Evolutionary conservation across 2,797 vertebrate species (phyloP).

Genomic region (Clarias laeviceps): DNA sequence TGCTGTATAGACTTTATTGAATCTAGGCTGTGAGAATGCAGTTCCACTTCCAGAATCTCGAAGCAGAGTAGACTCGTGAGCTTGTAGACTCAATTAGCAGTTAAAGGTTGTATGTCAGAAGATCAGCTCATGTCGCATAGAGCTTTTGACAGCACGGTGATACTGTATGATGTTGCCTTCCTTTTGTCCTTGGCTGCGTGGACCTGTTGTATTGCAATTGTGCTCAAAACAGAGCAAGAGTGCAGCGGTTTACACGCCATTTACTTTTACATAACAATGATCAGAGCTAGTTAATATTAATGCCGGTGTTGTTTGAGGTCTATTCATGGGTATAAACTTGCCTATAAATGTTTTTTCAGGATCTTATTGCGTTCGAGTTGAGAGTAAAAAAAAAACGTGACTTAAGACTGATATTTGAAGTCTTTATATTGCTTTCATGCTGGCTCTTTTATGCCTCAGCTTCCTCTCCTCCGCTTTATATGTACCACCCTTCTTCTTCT

Average conservation of each 20-base stretch:
- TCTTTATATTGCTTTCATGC: constrained; percentile 66
- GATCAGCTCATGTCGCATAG: background rate
- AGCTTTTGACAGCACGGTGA: constrained; percentile 3
- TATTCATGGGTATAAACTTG: constrained; percentile 59
- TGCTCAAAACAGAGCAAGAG: background rate
- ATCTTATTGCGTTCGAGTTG: constrained; percentile 61
- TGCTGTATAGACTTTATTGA: constrained; percentile 22
- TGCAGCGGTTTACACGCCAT: constrained; percentile 36
- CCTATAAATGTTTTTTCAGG: constrained; percentile 61
- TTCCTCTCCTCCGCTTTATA: constrained; percentile 43
- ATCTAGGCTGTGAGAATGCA: background rate
- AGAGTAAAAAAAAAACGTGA: constrained; percentile 61
- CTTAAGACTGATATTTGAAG: constrained; percentile 58
- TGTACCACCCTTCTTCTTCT: constrained; percentile 37
- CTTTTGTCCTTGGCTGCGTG: constrained; percentile 7
- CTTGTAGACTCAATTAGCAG: constrained; percentile 21
- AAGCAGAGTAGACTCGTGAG: background rate
- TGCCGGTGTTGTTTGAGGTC: constrained; percentile 28
- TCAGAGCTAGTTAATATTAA: constrained; percentile 41
- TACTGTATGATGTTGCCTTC: background rate
- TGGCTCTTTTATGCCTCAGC: constrained; percentile 59
- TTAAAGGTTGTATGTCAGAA: constrained; percentile 8
- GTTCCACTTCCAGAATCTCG: background rate
- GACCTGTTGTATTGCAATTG: constrained; percentile 4
- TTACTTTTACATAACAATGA: constrained; percentile 45